Base-by-base conservation (phyloP, 2,113 vertebrate genomes). In the Danionella cerebrum region DNA sequence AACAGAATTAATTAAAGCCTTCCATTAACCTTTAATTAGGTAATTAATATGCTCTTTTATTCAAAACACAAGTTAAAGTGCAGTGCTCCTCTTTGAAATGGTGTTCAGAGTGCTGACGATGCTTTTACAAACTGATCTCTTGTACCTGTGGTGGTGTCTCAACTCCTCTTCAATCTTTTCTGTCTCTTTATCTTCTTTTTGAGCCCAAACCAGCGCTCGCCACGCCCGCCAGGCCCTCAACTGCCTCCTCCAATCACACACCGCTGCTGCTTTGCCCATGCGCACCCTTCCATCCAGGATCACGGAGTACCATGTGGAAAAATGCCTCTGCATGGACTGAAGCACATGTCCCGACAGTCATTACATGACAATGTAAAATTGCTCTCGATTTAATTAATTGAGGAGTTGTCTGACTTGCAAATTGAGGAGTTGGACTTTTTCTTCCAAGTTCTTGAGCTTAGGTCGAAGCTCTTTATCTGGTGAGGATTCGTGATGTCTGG, bases 171-270 rank as follows among this genome's bases (percentile, higher is more conserved):
- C 86, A 21, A 87, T 78, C 69, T 80, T 85, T 48, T 77, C 77
- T 5, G 84, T 80, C 66, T 93, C 93, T 47, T 76, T 84, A 27
- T 86, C 38, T 68, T 84, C 48, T 70, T 84, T 90, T 71, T 69
- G 84, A 22, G 82, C 78, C 89, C 93, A 91, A 5, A 84, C 77
- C 31, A 90, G 83, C 2, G 88, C 82, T 67, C 86, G 89, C 96
- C 96, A 99, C 1, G 84, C 91, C 58, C 78, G 79, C 76, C 97
- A 90, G 0, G 83, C 86, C 77, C 85, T 90, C 76, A 92, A 82
- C 16, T 92, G 88, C 66, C 85, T 87, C 77, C 84, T 97, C 96
- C 96, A 97, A 75, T 93, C 84, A 31, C 83, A 91, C 21, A 98
- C 74, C 1, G 88, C 90, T 58, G 70, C 87, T 39, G 92, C 93